These are phyloP conservation scores for Hafferia zeledoni DNA, from an alignment of 2,797 vertebrate genomes.

Conservation along the genomic window DNA sequence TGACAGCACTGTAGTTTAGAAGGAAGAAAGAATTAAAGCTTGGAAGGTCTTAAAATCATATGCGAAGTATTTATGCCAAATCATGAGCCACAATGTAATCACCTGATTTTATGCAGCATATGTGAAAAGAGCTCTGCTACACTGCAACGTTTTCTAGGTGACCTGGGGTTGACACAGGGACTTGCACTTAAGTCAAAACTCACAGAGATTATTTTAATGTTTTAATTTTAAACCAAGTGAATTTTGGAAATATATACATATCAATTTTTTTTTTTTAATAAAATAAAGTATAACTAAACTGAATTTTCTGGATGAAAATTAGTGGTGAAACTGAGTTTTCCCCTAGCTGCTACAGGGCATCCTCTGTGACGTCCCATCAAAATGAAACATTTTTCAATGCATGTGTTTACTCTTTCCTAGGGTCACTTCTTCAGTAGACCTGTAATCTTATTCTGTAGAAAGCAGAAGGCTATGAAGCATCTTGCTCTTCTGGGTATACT, in stretches of 20 bases:
- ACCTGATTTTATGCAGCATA: background rate
- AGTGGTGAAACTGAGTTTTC: background rate
- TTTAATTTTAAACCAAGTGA: background rate
- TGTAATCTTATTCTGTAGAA: background rate
- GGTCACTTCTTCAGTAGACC: background rate
- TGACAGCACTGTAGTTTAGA: background rate
- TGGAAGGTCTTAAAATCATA: background rate
- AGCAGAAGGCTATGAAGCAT: background rate
- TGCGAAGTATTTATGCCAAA: constrained; percentile 6
- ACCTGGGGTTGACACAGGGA: background rate
- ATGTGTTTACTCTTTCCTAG: background rate
- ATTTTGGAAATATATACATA: background rate
- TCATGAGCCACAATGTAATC: constrained; percentile 1
- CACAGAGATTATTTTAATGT: background rate
- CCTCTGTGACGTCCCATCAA: background rate
- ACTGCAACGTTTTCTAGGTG: background rate
- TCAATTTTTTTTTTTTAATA: background rate
- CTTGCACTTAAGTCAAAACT: background rate
- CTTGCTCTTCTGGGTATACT: background rate
- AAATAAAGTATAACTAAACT: background rate
- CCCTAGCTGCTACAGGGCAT: background rate
- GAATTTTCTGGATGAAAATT: background rate
- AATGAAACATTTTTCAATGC: background rate
- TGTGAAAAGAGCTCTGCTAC: background rate
- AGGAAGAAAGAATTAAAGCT: background rate